Base-by-base conservation (phyloP, 2,797 vertebrate species). In the Acropternis orthonyx region DNA sequence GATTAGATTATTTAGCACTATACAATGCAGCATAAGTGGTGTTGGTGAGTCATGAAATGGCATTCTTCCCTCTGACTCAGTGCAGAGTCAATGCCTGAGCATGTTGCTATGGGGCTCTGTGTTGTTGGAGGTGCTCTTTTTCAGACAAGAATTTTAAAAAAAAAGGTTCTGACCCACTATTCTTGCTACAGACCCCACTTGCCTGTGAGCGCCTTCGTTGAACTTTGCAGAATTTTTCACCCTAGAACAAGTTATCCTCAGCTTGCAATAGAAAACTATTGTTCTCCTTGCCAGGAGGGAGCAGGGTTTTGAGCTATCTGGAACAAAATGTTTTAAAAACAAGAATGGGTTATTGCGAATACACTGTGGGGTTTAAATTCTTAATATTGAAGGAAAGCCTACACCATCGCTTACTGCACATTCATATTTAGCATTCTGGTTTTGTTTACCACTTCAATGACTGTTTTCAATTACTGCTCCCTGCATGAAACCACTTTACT, bases 1-100 rank as follows among this genome's bases (percentile, higher is more conserved):
- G 96, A 97, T 96, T 92, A 96, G 95, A 97, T 96, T 96, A 95
- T 96, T 96, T 96, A 95, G 95, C 93, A 65, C 85, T 66, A 93
- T 94, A 96, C 95, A 96, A 48, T 95, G 74, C 89, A 80, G 85
- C 71, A 87, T 78, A 94, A 97, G 89, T 92, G 90, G 43, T 94
- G 91, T 62, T 95, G 93, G 95, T 97, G 95, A 97, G 93, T 97
- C 96, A 97, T 24, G 72, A 75, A 85, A 91, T 94, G 93, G 89
- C 95, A 93, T 88, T 88, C 84, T 88, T 95, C 81, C 92, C 84
- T 95, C 88, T 97, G 96, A 97, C 88, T 97, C 96, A 97, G 93
- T 85, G 78, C 55, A 39, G 72, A 95, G 73, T 85, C 94, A 94
- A 94, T 95, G 95, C 95, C 95, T 1, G 7, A 95, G 88, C 94